Percentiles rank a stretch among this genome's conserved stretches.
These are phyloP conservation scores for Rhagologus leucostigma DNA, from an alignment of 2,113 vertebrate genomes.

Conservation along the genomic window DNA sequence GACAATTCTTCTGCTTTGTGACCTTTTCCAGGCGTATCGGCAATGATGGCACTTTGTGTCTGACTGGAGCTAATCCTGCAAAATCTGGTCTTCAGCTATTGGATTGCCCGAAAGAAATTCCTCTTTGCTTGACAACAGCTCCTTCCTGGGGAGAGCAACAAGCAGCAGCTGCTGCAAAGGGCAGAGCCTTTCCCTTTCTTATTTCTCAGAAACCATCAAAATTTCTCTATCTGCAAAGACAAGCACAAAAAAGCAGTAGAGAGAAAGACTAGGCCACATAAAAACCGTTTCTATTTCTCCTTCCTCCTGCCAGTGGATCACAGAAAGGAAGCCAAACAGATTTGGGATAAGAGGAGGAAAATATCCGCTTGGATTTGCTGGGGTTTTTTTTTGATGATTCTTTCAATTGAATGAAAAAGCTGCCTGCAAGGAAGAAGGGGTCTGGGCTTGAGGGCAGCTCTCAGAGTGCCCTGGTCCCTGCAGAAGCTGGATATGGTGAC, in stretches of 20 bases:
- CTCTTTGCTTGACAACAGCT: neutral
- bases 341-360: neutral
- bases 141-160: neutral
- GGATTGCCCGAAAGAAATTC: neutral
- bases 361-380: neutral
- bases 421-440: neutral
- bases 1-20: neutral
- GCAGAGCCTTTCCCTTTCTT: neutral
- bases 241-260: neutral
- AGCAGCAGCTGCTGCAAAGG: neutral
- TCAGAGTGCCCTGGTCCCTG: neutral
- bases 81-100: neutral
- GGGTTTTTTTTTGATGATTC: accelerated
- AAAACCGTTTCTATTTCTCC: neutral
- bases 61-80: neutral
- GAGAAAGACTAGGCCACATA: neutral
- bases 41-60: neutral
- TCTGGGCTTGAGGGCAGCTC: neutral
- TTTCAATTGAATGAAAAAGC: neutral
- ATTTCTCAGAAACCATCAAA: neutral
- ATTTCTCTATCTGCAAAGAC: neutral
- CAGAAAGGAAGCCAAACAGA: neutral
- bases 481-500: neutral
- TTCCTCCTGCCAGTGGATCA: neutral
- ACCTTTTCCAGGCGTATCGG: neutral